These are phyloP conservation scores for Lasioglossum pauxillum DNA, from an alignment of 2,888 invertebrate genomes.

Conservation along the genomic window DNA sequence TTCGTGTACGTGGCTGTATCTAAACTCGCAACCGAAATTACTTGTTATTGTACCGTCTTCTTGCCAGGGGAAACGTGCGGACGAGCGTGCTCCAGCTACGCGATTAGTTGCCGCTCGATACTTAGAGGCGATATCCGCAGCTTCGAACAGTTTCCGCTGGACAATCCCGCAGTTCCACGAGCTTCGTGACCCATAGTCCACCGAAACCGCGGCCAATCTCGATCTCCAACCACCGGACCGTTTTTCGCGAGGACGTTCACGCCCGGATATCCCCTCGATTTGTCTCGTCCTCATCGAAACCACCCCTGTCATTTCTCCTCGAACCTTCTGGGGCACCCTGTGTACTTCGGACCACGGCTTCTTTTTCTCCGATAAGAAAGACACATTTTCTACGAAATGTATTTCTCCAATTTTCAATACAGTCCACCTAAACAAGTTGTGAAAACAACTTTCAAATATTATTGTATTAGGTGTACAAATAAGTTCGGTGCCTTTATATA, in stretches of 20 bases:
- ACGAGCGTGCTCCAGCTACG: slow-evolving; percentile 44
- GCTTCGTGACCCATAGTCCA: not conserved
- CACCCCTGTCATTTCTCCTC: too few species aligned
- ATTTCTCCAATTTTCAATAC: too few species aligned
- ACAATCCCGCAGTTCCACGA: slow-evolving; percentile 6
- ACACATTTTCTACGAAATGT: too few species aligned
- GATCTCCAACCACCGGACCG: not conserved
- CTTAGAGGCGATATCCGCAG: slow-evolving; percentile 29
- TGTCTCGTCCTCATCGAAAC: too few species aligned
- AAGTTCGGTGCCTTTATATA: too few species aligned
- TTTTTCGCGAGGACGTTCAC: not conserved
- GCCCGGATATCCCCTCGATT: too few species aligned
- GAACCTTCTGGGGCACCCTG: too few species aligned
- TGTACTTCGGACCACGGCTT: too few species aligned
- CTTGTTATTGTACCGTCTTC: slow-evolving; percentile 61
- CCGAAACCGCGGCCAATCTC: not conserved
- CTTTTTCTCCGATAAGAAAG: too few species aligned
- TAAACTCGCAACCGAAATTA: slow-evolving; percentile 67
- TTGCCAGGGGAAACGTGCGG: slow-evolving; percentile 53
- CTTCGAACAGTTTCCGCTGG: slow-evolving; percentile 19
- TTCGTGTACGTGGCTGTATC: slow-evolving; percentile 66
- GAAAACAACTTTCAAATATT: too few species aligned
- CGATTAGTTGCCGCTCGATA: slow-evolving; percentile 58
- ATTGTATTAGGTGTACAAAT: too few species aligned
- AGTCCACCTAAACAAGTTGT: too few species aligned